phyloP scores from a whole-genome alignment of 2,797 vertebrate genomes.

The Rhodeus uyekii region DNA sequence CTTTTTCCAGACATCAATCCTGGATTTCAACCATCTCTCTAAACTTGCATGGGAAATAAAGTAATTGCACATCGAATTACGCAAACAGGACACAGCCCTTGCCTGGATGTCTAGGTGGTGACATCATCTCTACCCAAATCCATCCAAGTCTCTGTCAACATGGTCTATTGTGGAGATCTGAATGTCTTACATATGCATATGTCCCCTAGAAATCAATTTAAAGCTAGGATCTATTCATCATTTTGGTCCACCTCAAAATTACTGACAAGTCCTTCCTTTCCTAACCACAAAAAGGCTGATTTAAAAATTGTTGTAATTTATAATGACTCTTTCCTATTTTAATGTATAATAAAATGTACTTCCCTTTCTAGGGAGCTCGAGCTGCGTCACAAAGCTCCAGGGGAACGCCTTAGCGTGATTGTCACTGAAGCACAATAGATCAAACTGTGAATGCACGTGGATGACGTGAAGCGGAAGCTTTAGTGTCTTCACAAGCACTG shows the following conservation, averaged over 20 bases:
- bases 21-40: constrained; percentile 63
- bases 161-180: constrained; percentile 32
- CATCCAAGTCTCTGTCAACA: constrained; percentile 62
- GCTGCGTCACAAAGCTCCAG: too few relatives aligned
- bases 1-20: constrained; percentile 71
- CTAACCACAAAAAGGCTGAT: not conserved
- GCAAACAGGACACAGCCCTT: constrained; percentile 31
- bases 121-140: constrained; percentile 65
- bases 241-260: not conserved
- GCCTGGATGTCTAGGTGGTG: constrained; percentile 59
- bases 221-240: not conserved
- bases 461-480: too few relatives aligned
- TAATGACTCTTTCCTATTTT: not conserved
- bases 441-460: too few relatives aligned
- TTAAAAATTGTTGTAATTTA: not conserved
- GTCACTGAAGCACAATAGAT: too few relatives aligned
- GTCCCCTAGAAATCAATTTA: constrained; percentile 3
- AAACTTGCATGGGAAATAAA: constrained; percentile 63
- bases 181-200: constrained; percentile 40
- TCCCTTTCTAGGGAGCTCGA: too few relatives aligned
- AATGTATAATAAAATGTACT: not conserved
- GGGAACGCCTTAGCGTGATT: too few relatives aligned
- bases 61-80: constrained; percentile 57
- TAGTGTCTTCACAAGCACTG: too few relatives aligned
- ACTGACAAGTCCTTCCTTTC: not conserved